These are phyloP conservation scores for Bombycilla garrulus DNA, from an alignment of 2,113 vertebrate genomes.

Conservation along the genomic window DNA sequence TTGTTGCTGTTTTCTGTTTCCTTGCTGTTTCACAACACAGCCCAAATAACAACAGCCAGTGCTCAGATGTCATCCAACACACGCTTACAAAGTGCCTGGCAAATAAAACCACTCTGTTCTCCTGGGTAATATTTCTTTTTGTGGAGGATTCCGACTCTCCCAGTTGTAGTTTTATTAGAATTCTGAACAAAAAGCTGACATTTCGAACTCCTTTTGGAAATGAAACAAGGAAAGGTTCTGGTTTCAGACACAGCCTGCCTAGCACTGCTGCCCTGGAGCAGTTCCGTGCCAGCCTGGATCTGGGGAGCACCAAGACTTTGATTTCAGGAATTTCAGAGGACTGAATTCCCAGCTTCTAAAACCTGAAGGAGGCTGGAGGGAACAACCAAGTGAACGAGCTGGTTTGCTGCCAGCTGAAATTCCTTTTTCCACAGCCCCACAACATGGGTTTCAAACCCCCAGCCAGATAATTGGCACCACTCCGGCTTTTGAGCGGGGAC, in stretches of 20 bases:
- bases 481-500: background rate
- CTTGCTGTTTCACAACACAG: background rate
- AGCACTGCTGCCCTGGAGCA: background rate
- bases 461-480: fast-evolving
- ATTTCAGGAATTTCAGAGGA: background rate
- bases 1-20: background rate
- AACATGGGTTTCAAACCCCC: fast-evolving
- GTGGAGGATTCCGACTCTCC: background rate
- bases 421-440: background rate
- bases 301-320: background rate
- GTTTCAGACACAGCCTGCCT: background rate
- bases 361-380: background rate
- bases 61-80: background rate
- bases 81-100: background rate
- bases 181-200: background rate
- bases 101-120: background rate
- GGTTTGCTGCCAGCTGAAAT: background rate
- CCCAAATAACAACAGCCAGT: background rate
- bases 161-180: background rate
- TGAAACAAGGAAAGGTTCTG: background rate
- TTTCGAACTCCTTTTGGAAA: background rate
- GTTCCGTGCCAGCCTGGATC: background rate
- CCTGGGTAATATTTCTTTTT: background rate
- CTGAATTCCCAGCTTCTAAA: background rate
- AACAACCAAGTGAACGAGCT: background rate